Conservation (phyloP, 2,113 vertebrate genomes). For the Chloebia gouldiae region DNA sequence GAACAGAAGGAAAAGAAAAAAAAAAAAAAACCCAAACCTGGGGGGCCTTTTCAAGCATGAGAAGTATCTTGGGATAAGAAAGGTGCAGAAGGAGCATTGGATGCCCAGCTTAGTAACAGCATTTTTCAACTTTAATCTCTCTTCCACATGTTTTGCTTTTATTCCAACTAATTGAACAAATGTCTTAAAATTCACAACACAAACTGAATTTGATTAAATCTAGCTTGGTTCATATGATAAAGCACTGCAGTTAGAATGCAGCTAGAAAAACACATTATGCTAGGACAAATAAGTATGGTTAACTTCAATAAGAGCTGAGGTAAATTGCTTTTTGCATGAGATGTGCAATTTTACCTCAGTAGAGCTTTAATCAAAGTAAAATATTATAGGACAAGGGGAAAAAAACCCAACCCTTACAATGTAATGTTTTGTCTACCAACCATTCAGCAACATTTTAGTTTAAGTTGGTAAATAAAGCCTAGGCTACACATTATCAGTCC, state of each 20-base stretch:
- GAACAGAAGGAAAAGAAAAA: neutral
- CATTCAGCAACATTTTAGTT: conserved; percentile 44
- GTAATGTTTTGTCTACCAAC: conserved; percentile 45
- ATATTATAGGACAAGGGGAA: neutral
- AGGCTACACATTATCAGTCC: neutral
- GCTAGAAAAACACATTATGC: conserved; percentile 50
- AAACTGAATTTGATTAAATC: conserved; percentile 67
- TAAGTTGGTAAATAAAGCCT: conserved; percentile 46
- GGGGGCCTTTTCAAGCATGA: neutral
- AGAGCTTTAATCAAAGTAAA: conserved; percentile 72
- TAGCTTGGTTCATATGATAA: conserved; percentile 59
- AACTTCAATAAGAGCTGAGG: conserved; percentile 59
- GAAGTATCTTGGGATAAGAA: neutral
- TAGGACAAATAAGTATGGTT: conserved; percentile 46
- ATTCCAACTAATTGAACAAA: conserved; percentile 56
- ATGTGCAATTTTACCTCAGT: conserved; percentile 54
- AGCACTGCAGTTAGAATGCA: conserved; percentile 40
- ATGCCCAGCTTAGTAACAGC: neutral
- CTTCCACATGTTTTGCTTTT: conserved; percentile 43
- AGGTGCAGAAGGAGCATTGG: conserved; percentile 26
- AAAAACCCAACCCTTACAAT: neutral
- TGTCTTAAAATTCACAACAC: conserved; percentile 63
- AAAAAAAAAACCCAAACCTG: neutral
- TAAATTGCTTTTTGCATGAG: conserved; percentile 56
- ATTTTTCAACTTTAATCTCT: conserved; percentile 26